Evolutionary conservation across 2,888 invertebrate genomes (phyloP).

Genomic region (Trimorus sp.): DNA sequence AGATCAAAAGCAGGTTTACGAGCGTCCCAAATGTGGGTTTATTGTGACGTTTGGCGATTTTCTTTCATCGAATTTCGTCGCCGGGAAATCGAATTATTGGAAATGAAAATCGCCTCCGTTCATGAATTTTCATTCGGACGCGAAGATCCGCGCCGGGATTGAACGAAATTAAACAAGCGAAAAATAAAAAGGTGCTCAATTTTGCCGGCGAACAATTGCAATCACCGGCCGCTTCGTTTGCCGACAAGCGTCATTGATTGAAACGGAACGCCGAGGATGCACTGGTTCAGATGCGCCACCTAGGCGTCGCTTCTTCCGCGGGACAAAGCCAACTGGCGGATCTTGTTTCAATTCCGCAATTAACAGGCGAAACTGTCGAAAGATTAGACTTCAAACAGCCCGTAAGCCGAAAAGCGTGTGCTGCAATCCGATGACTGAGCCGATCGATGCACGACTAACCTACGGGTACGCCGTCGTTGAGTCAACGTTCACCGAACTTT

Average conservation of each 20-base stretch:
- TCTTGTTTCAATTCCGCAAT: conserved; percentile 52
- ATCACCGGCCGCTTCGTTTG: conserved; percentile 25
- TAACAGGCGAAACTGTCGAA: conserved; percentile 48
- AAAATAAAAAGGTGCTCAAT: conserved; percentile 9
- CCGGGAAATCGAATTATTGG: no score
- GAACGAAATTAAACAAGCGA: conserved; percentile 1
- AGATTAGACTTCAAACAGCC: conserved; percentile 55
- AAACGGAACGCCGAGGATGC: conserved; percentile 15
- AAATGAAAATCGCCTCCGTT: background rate
- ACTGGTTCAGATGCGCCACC: no score
- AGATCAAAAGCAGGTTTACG: no score
- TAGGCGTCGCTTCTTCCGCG: background rate
- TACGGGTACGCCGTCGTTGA: no score
- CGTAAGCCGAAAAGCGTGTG: conserved; percentile 43
- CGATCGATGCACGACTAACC: no score
- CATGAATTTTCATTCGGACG: conserved; percentile 9
- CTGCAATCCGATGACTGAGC: no score
- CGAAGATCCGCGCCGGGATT: background rate
- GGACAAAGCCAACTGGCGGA: conserved; percentile 19
- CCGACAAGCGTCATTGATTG: conserved; percentile 43
- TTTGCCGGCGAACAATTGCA: conserved; percentile 21
- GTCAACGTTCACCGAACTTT: no score
- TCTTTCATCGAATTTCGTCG: no score
- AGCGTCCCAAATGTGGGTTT: no score
- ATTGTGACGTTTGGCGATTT: no score